Evolutionary conservation across 1,140 invertebrate genomes (phyloP).

Genomic region (Drosophila nigromelanica): DNA sequence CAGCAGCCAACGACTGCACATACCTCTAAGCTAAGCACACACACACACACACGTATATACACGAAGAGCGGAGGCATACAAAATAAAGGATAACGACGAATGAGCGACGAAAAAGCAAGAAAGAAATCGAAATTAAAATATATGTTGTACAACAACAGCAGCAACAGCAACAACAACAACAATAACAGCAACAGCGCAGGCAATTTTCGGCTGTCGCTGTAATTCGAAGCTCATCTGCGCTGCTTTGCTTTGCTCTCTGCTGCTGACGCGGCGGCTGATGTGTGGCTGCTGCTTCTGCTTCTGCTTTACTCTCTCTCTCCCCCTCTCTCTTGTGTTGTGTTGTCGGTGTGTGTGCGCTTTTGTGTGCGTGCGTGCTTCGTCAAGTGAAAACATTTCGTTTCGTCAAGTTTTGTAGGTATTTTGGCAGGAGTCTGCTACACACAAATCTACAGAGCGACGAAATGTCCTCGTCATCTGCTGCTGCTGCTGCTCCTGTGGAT

Average conservation of each 20-base stretch:
- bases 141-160: constrained; percentile 49
- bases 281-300: constrained; percentile 31
- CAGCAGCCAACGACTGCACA: constrained; percentile 53
- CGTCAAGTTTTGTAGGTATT: constrained; percentile 81
- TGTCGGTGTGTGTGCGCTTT: constrained; percentile 11
- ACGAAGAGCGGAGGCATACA: constrained; percentile 53
- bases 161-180: constrained; percentile 15
- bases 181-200: constrained; percentile 22
- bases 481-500: constrained; percentile 37
- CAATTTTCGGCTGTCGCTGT: constrained; percentile 78
- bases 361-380: constrained; percentile 54
- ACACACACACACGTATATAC: constrained; percentile 40
- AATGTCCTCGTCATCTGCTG: constrained; percentile 63
- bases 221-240: constrained; percentile 71
- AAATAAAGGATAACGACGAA: constrained; percentile 73
- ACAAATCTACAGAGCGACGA: constrained; percentile 58
- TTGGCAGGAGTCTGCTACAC: constrained; percentile 55
- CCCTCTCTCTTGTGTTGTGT: constrained; percentile 10
- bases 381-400: constrained; percentile 79
- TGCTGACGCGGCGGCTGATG: constrained; percentile 11
- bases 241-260: constrained; percentile 35
- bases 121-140: constrained; percentile 83
- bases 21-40: constrained; percentile 55
- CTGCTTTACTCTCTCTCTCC: constrained; percentile 15
- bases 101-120: constrained; percentile 61